Evolutionary conservation across 2,113 vertebrate genomes (phyloP), one percentile per base, ranked within the genome.

Genomic region (Tupaia chinensis): DNA sequence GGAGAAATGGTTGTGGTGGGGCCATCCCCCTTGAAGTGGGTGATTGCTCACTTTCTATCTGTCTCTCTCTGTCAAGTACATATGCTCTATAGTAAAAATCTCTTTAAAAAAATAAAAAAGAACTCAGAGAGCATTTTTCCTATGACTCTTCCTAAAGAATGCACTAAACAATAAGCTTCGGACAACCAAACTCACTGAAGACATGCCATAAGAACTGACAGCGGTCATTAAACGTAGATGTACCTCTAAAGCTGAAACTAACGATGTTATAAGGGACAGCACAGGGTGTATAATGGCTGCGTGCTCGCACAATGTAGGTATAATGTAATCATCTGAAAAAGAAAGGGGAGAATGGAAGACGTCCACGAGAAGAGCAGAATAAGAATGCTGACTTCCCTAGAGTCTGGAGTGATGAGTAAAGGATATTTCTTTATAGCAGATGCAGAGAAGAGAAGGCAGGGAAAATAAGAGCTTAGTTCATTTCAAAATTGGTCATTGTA

Each of bases 361-460:
- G 19, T 58, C 60, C 5, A 20, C 0, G 25, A 66, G 25, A 72
- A n/a, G 4, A 76, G 56, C 2, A 91, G 61, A 88, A 3, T 70
- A 34, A 53, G 70, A 83, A 34, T 32, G 17, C 32, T 74, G 60
- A 34, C 82, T 56, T 68, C 82, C 60, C 53, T 61, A 68, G 6
- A 74, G 32, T 54, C 23, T 17, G 15, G 44, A 58, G 68, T 9
- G 15, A 32, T 13, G 68, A 89, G 13, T 76, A 70, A 60, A 74
- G 13, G 22, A 8, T 70, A 82, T 87, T 96, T 96, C 61, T 69
- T 86, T n/a, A 56, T 44, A 63, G 58, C 76, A 70, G 23, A 91
- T 56, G 76, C 54, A 76, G 2, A 34, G 11, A 61, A 81, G 14
- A 20, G 53, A 93, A 94, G 34, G 54, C 63, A 87, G n/a, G 32